Conservation (phyloP, 2,888 invertebrate species). For the Halictus ligatus region DNA sequence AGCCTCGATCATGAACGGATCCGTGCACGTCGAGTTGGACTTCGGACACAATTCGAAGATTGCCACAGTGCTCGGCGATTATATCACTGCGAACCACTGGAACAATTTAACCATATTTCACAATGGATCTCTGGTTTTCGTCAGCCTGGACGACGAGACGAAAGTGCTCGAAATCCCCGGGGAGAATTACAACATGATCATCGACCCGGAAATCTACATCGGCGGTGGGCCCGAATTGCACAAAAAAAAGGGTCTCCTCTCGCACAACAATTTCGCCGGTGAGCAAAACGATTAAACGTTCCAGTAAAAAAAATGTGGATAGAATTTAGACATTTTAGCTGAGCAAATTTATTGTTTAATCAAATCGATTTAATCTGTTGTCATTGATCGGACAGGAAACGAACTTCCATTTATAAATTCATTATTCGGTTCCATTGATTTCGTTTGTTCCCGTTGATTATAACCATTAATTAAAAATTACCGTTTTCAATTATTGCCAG, state of each 20-base stretch:
- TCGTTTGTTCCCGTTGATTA: too few relatives aligned
- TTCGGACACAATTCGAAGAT: slow-evolving; percentile 92
- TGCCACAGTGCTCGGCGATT: slow-evolving; percentile 88
- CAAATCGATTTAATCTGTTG: neutral
- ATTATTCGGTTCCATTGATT: too few relatives aligned
- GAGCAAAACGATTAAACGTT: slow-evolving; percentile 30
- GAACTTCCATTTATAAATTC: neutral
- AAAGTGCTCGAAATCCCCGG: slow-evolving; percentile 90
- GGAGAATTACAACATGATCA: slow-evolving; percentile 90
- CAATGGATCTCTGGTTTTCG: slow-evolving; percentile 89
- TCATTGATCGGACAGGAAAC: neutral
- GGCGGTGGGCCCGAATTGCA: slow-evolving; percentile 94
- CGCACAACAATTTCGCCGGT: slow-evolving; percentile 92
- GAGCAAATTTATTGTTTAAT: neutral
- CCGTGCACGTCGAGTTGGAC: slow-evolving; percentile 94
- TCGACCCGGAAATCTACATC: slow-evolving; percentile 97
- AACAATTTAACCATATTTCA: slow-evolving; percentile 95
- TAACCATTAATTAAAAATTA: too few relatives aligned
- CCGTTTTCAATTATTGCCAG: slow-evolving; percentile 77
- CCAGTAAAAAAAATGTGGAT: neutral
- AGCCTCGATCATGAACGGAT: slow-evolving; percentile 92
- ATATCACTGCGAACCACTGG: slow-evolving; percentile 92
- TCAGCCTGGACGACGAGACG: slow-evolving; percentile 91
- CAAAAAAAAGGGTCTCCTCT: slow-evolving; percentile 93
- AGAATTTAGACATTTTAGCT: neutral